Evolutionary conservation across 2,888 invertebrate species (phyloP), one percentile per base, ranked within the genome.

Genomic region (Heteromyza rotundicornis): DNA sequence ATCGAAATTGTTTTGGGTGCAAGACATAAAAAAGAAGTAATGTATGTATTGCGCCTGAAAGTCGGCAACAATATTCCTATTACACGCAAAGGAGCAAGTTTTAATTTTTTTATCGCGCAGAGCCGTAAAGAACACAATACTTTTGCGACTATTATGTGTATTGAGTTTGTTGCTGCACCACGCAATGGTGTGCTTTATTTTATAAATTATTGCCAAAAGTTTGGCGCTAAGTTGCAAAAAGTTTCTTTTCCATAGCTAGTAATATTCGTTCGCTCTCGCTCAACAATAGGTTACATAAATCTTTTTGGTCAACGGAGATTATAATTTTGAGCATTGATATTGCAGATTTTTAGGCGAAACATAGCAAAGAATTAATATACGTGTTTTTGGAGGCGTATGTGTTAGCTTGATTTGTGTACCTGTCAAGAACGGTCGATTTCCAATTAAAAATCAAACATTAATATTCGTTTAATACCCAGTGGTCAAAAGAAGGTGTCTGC

Each of bases 201-300:
- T 78, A 70, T 78, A 76, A 76, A 76, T 78, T 78, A 76, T 78
- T 78, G 77, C 76, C 78, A 74, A 76, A 76, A 76, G 73, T 76
- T 76, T 73, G 75, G 77, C 74, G 78, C 74, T 76, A 76, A 74
- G 76, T 74, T 74, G 76, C 76, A 74, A 76, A 74, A 74, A 74
- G 74, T 74, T 76, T 74, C 72, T 74, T 75, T 75, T 74, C 73
- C 76, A 74, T 76, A 73, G 76, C 40, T 14, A 40, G 40, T n/a
- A 40, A n/a, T n/a, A 22, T 17, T 20, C 23, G 10, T 12, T 36
- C 16, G 57, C 47, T 23, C 10, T 19, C 51, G 51, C 27, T 36
- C 27, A 60, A 74, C 76, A 74, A 74, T 74, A 76, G 74, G 19
- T 17, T 10, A 75, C 74, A 74, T 74, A 74, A 74, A 74, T 74